These are phyloP conservation scores for Saccopteryx leptura DNA, from an alignment of 2,113 vertebrate species.

Conservation along the genomic window DNA sequence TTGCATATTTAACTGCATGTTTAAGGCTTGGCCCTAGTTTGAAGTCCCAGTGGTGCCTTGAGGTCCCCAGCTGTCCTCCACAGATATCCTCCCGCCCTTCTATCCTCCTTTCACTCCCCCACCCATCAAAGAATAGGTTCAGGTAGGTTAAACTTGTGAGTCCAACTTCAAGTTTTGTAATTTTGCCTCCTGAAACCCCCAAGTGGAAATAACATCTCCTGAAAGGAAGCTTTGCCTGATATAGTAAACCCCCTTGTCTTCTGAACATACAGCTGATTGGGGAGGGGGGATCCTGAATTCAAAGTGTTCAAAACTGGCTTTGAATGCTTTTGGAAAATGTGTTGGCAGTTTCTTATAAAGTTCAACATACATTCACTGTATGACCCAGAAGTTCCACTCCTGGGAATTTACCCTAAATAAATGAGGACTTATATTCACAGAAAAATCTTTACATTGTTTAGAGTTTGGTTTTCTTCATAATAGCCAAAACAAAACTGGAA, in stretches of 20 bases:
- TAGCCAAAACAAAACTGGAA: neutral
- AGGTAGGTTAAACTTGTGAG: neutral
- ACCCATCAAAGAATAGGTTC: neutral
- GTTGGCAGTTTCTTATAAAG: constrained; percentile 19
- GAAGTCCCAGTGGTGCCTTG: neutral
- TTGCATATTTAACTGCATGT: constrained; percentile 32
- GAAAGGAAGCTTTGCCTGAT: neutral
- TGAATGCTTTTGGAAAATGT: neutral
- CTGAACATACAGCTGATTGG: constrained; percentile 13
- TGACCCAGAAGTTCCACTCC: neutral
- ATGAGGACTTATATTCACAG: neutral
- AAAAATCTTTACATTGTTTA: constrained; percentile 1
- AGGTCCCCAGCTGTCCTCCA: neutral
- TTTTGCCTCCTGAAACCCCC: neutral
- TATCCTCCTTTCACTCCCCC: neutral
- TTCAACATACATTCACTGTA: neutral
- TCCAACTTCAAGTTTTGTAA: constrained; percentile 28
- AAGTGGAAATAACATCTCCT: neutral
- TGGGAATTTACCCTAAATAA: neutral
- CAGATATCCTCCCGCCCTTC: neutral
- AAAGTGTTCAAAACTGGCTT: neutral
- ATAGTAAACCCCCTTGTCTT: neutral
- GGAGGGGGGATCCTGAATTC: neutral
- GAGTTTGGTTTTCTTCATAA: neutral
- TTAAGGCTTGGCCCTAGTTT: neutral